Evolutionary conservation across 2,113 vertebrate genomes (phyloP).

Genomic region (Microcebus murinus): DNA sequence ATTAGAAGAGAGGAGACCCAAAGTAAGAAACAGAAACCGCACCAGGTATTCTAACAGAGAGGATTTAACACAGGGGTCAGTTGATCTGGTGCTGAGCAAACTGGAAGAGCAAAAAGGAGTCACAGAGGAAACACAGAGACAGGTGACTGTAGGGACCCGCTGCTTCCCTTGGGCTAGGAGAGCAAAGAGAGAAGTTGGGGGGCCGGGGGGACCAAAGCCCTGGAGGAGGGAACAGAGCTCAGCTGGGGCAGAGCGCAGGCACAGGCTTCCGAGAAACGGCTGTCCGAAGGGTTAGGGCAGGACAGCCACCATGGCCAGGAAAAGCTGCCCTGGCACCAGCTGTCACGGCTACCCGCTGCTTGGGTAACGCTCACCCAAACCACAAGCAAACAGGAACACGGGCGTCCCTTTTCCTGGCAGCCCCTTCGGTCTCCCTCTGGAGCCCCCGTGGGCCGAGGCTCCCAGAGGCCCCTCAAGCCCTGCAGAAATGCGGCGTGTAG

Average conservation of each 20-base stretch:
- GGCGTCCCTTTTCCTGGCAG: rapidly evolving
- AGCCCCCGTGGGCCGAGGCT: not conserved
- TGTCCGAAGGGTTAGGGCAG: not conserved
- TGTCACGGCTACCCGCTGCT: rapidly evolving
- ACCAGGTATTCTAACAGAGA: not conserved
- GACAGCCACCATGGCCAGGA: rapidly evolving
- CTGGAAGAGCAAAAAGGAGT: not conserved
- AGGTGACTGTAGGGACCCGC: not conserved
- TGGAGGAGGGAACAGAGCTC: not conserved
- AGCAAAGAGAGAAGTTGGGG: rapidly evolving
- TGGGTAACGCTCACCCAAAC: rapidly evolving
- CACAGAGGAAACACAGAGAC: not conserved
- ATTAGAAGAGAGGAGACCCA: not conserved
- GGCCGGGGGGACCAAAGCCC: not conserved
- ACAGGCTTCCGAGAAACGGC: not conserved
- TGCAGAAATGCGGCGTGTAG: rapidly evolving
- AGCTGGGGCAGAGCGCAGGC: not conserved
- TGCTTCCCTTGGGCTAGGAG: not conserved
- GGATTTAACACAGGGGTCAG: not conserved
- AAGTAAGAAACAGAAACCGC: not conserved
- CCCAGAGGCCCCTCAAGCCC: not conserved
- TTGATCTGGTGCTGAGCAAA: not conserved
- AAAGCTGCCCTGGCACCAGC: not conserved
- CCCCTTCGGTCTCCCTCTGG: not conserved
- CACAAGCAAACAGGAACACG: rapidly evolving